A percentile compares a stretch with the other conserved stretches of the same genome.
Conservation (phyloP, 2,113 vertebrate species). For the Scomber scombrus region DNA sequence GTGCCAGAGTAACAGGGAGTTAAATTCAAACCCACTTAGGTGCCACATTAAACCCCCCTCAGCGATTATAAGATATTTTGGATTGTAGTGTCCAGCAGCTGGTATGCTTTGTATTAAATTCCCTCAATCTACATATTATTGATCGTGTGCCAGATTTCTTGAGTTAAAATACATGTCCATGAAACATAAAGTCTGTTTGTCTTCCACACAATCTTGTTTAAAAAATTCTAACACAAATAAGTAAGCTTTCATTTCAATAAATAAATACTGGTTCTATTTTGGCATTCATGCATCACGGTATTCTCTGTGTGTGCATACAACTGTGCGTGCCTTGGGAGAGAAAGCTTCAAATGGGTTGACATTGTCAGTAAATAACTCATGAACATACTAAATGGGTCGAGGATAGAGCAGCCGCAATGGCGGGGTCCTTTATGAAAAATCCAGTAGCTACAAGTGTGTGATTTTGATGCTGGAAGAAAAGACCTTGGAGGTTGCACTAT, state of each 20-base stretch:
- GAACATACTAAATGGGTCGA: constrained; percentile 69
- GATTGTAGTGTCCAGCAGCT: background rate
- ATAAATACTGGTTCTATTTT: constrained; percentile 53
- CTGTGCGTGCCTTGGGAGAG: constrained; percentile 9
- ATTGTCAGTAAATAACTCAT: constrained; percentile 77
- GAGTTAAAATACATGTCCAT: background rate
- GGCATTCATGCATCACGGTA: background rate
- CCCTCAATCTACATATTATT: background rate
- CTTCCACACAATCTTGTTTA: background rate
- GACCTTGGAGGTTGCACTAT: constrained; percentile 23
- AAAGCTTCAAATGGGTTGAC: constrained; percentile 42
- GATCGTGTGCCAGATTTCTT: background rate
- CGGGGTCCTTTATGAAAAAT: constrained; percentile 78
- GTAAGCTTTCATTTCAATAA: constrained; percentile 47
- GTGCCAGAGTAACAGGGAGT: background rate
- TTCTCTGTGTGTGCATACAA: constrained; percentile 1
- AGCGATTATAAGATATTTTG: background rate
- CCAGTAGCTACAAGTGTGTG: constrained; percentile 64
- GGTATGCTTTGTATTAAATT: background rate
- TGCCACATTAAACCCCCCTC: background rate
- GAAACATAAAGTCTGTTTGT: constrained; percentile 9
- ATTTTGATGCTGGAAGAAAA: constrained; percentile 49
- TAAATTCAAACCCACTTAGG: background rate
- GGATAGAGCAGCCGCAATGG: constrained; percentile 55
- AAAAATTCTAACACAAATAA: constrained; percentile 10